Evolutionary conservation across 2,113 vertebrate species (phyloP), one percentile per base, ranked within the genome.

Genomic region (Picathartes gymnocephalus): DNA sequence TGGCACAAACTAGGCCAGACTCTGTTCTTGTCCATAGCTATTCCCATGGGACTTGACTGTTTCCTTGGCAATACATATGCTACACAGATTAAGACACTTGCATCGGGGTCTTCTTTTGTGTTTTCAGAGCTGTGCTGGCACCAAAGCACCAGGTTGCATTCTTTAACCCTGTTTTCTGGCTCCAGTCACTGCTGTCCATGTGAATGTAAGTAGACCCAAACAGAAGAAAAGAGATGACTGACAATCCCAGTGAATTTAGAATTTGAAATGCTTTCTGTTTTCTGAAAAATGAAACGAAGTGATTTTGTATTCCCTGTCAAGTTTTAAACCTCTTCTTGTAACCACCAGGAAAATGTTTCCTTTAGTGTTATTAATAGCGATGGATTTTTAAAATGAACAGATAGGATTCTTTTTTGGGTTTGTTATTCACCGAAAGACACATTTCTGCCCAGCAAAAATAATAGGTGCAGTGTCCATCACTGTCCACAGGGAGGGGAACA

Each of bases 401-500:
- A 30, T 48, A 18, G 23, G 17, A 50, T 88, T 61, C 10, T 37
- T 82, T 82, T 68, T 56, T 2, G 0, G 14, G 24, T 42, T 14
- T 45, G 16, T 33, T 82, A 27, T 40, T 84, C 45, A 48, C 15
- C 9, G 25, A 25, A 58, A 69, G 15, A 30, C 9, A 18, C 3
- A 12, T 47, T 42, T 64, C 30, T 42, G 33, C 21, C 48, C 70
- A 22, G 42, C 12, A 57, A 77, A 94, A 88, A 73, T 18, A 80
- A 62, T 10, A 70, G 11, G 7, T 94, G 85, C 66, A 95, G 21
- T 92, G 69, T 60, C 37, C 16, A 57, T 35, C 30, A 71, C 10
- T 77, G 69, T 76, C 87, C 95, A 95, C 90, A 61, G 37, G 90
- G 92, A 88, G 90, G 95, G 65, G 93, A 83, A 68, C 74, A 88